phyloP scores from a whole-genome alignment of 2,888 invertebrate genomes.

The Pristionchus exspectatus region DNA sequence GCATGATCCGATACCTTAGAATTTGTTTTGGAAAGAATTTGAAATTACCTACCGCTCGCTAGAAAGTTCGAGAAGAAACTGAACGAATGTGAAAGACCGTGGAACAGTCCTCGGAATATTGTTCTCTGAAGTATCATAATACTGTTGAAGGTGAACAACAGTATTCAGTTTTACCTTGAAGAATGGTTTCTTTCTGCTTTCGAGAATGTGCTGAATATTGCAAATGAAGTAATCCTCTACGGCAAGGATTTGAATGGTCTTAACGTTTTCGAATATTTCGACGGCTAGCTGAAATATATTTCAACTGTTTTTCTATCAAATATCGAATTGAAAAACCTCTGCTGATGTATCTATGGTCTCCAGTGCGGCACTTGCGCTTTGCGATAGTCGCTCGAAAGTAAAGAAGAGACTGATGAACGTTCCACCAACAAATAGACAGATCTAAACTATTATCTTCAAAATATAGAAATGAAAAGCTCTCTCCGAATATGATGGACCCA shows the following conservation, averaged over 20 bases:
- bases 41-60: not conserved
- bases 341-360: not conserved
- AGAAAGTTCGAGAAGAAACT: not conserved
- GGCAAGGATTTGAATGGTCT: not conserved
- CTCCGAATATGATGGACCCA: too few species aligned
- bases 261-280: not conserved
- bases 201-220: not conserved
- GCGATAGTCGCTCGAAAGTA: not conserved
- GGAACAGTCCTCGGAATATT: conserved; percentile 20
- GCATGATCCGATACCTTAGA: not conserved
- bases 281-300: conserved; percentile 11
- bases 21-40: not conserved
- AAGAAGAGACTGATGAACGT: not conserved
- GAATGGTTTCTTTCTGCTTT: not conserved
- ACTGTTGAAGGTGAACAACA: not conserved
- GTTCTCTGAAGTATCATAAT: not conserved
- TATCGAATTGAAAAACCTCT: not conserved
- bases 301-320: not conserved
- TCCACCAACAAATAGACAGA: not conserved
- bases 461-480: not conserved
- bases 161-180: not conserved
- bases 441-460: not conserved
- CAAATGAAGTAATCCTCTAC: not conserved
- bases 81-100: conserved; percentile 24
- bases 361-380: not conserved